Base-by-base conservation (phyloP, 2,113 vertebrate genomes). In the Microcebus lehilahytsara region DNA sequence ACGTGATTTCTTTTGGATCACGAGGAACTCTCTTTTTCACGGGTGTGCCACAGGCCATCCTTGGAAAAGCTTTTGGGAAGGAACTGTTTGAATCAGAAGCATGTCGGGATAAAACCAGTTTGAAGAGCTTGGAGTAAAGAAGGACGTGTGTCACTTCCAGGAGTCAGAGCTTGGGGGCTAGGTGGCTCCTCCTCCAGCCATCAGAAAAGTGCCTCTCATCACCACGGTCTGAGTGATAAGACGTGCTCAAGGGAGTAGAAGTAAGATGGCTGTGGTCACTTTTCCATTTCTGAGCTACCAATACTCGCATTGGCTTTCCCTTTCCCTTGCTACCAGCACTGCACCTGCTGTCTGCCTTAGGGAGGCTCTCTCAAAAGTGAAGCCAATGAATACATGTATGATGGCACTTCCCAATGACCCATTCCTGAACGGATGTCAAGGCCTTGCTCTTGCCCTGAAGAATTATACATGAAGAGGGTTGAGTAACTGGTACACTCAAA, bases 351-450 rank as follows among this genome's bases (percentile, higher is more conserved):
- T 71, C 69, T 58, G 30, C 66, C 64, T 40, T 27, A 78, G 80
- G 40, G 23, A 85, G 89, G 77, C 12, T 51, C 74, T 83, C 92
- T 93, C 19, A 13, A 79, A 95, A 83, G 27, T 8, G 71, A 96
- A 93, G 83, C 71, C 94, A 95, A 79, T 78, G 30, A 85, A 91
- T 72, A 92, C 23, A n/a, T 14, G 53, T 78, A 51, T 62, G 66
- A 91, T 30, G 25, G 32, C 72, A 93, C 72, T 81, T 84, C 42
- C 60, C 32, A 20, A 32, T 53, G 91, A 91, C 56, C 56, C 91
- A 13, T 64, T 80, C 53, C 83, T 78, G n/a, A 91, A 64, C 32
- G 46, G 92, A 85, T 27, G 22, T n/a, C 53, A 80, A 95, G 67
- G 80, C 37, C 32, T 80, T n/a, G 75, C 46, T 85, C 66, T 85